These are phyloP conservation scores for Alsophila aescularia DNA, from an alignment of 2,888 invertebrate genomes.

Conservation along the genomic window DNA sequence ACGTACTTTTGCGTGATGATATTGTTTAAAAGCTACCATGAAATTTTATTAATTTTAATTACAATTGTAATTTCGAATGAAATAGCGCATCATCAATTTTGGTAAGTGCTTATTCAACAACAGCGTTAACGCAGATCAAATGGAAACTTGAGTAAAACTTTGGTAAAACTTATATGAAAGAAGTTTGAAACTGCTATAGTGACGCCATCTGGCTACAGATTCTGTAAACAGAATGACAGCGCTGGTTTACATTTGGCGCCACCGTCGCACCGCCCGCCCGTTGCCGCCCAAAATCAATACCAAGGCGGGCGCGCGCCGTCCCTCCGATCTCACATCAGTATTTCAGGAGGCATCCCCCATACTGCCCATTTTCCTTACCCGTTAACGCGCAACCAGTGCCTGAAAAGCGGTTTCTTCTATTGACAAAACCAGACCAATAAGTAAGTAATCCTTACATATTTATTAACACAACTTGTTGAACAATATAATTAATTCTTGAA, in stretches of 20 bases:
- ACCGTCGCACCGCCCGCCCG: slow-evolving; percentile 41
- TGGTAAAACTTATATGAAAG: no score
- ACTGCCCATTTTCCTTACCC: slow-evolving; percentile 64
- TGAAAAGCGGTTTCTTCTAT: slow-evolving; percentile 55
- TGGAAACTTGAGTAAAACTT: no score
- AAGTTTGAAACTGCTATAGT: slow-evolving; percentile 11
- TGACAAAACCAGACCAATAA: slow-evolving; percentile 52
- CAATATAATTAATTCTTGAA: slow-evolving; percentile 20
- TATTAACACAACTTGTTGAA: neutral
- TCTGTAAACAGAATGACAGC: slow-evolving; percentile 26
- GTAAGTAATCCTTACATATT: slow-evolving; percentile 56
- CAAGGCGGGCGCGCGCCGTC: slow-evolving; percentile 67
- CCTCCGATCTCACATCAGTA: slow-evolving; percentile 70
- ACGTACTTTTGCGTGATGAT: no score
- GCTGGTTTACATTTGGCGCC: slow-evolving; percentile 53
- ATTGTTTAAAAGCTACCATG: no score
- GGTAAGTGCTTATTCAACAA: no score
- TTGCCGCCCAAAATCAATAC: slow-evolving; percentile 82
- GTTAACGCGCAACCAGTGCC: slow-evolving; percentile 67
- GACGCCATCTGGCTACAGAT: slow-evolving; percentile 58
- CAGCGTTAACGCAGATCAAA: no score
- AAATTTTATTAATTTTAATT: no score
- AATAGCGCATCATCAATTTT: no score
- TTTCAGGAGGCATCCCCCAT: slow-evolving; percentile 67
- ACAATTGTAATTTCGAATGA: no score